phyloP scores from a whole-genome alignment of 92 coral and sea anemone genomes.

The Hydrozoanthus gracilis region DNA sequence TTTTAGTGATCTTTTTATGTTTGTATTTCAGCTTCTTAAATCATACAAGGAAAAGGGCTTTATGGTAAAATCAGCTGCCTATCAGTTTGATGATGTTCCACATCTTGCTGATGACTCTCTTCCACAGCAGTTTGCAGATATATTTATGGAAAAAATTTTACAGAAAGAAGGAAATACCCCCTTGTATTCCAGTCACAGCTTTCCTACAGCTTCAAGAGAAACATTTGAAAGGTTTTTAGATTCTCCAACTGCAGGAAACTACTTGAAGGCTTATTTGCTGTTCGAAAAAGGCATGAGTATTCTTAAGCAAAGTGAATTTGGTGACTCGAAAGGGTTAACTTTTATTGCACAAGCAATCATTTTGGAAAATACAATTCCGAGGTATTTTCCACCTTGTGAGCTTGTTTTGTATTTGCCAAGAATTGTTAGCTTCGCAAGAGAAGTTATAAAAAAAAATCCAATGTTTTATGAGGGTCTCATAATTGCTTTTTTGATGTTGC shows the following conservation, averaged over 20 bases:
- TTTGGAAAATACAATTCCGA: conserved; percentile 16
- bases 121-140: background rate
- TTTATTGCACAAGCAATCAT: conserved; percentile 7
- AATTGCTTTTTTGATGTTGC: background rate
- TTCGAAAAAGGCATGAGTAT: background rate
- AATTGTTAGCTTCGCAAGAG: background rate
- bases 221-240: background rate
- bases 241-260: conserved; percentile 31
- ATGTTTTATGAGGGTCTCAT: conserved; percentile 25
- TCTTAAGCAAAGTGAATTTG: conserved; percentile 9
- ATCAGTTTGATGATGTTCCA: conserved; percentile 4
- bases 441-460: conserved; percentile 6
- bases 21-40: conserved; percentile 18
- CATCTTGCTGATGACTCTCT: background rate
- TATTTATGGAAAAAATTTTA: background rate
- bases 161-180: background rate
- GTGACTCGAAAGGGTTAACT: background rate
- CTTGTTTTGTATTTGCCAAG: no score
- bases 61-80: conserved; percentile 25
- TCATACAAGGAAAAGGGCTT: background rate
- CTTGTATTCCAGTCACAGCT: background rate
- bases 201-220: conserved; percentile 6
- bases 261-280: conserved; percentile 23
- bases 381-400: background rate
- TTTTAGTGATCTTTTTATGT: no score